Evolutionary conservation across 2,888 invertebrate species (phyloP), one percentile per base, ranked within the genome.

Genomic region (Gortyna flavago): DNA sequence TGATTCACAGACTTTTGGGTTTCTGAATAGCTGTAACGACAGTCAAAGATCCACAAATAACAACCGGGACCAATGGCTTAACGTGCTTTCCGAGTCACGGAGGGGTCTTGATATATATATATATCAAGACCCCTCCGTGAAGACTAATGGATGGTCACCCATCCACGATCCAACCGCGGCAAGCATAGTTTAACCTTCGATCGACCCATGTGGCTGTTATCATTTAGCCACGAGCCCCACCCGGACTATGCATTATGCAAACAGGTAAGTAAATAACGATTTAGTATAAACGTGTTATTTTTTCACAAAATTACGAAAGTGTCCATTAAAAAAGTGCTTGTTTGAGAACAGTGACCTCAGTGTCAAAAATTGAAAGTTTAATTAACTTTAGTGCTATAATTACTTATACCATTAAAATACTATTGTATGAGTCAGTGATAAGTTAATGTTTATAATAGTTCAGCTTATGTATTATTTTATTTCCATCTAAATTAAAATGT

Each of bases 281-380:
- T 72, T 41, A 72, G 29, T 51, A 75, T 48, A 25, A 13, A 62
- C 44, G 25, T 54, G 32, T 71, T 57, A 44, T 44, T 32, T 35
- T 44, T 25, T 44, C 72, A 44, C 2, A 44, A 48, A 11, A 73
- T 11, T 35, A 75, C 6, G 1, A 44, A 72, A 44, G 21, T 35
- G 6, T n/a, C 13, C 21, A 41, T n/a, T 7, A n/a, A 76, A 66
- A 29, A 38, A 82, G 25, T 25, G 18, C n/a, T 11, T 29, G 59
- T 18, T 35, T 29, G 25, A 35, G 54, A 54, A 38, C 44, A 48
- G 44, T 38, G 51, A 70, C 64, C 69, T 48, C 48, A 57, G 38
- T n/a, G 69, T 38, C 51, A 32, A 57, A 77, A 77, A 62, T 57
- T 32, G n/a, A 83, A 80, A 71, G 66, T 80, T 76, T 57, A 38